Conservation (phyloP, 2,888 invertebrate genomes). For the Lasioglossum vierecki region DNA sequence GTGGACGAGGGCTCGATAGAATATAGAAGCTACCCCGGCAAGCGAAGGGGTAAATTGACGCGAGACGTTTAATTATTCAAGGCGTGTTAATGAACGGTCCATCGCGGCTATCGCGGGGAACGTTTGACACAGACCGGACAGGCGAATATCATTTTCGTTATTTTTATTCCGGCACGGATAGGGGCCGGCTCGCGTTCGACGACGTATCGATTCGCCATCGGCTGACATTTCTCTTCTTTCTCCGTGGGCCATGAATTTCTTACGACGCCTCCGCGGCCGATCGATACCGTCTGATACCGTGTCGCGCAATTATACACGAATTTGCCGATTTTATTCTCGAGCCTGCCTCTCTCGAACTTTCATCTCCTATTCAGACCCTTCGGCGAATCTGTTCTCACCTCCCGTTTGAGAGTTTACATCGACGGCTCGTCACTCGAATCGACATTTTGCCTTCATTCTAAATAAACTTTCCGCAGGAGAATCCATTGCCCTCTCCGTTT, state of each 20-base stretch:
- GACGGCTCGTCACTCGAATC: neutral
- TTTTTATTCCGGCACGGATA: slow-evolving; percentile 42
- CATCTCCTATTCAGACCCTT: neutral
- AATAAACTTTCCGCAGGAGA: neutral
- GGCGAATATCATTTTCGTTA: slow-evolving; percentile 41
- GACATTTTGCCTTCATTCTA: neutral
- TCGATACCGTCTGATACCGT: slow-evolving; percentile 56
- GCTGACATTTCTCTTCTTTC: slow-evolving; percentile 58
- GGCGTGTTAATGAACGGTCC: slow-evolving; percentile 22
- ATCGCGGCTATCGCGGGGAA: neutral
- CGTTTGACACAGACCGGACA: neutral
- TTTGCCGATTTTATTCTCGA: slow-evolving; percentile 27
- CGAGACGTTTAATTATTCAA: slow-evolving; percentile 7
- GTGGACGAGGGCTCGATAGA: neutral
- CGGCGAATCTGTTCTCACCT: neutral
- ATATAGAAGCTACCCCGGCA: neutral
- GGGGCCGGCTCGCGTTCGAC: slow-evolving; percentile 44
- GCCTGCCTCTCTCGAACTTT: neutral
- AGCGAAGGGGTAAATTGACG: slow-evolving; percentile 4
- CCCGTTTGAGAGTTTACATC: neutral
- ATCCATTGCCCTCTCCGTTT: neutral
- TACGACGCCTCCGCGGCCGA: slow-evolving; percentile 46
- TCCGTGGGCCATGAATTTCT: slow-evolving; percentile 67
- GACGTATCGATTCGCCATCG: slow-evolving; percentile 66
- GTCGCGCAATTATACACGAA: slow-evolving; percentile 45